Base-by-base conservation (phyloP, 1,140 invertebrate species). In the Sycophaga agraensis region DNA sequence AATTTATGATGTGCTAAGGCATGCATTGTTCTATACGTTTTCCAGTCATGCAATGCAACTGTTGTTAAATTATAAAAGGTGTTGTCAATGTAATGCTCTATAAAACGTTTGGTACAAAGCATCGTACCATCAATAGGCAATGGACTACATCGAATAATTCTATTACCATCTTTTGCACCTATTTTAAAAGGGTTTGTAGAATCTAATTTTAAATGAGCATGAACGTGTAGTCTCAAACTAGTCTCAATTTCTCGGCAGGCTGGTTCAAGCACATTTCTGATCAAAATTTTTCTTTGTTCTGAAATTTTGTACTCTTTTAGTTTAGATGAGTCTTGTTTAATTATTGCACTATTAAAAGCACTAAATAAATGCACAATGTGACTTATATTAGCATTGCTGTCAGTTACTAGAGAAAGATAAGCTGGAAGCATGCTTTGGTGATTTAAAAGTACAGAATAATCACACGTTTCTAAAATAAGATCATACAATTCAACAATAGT, bases 1-100 rank as follows among this genome's bases (percentile, higher is more conserved):
- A 94, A 91, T 74, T 96, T 94, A 49, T 92, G 88, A 68, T 87
- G 83, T 1, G 96, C 97, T 72, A 99, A 85, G 71, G 91, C 89
- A 64, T 95, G 86, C 97, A 99, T 99, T 78, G 96, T 93, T 34
- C 91, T 89, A 40, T 70, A 72, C 0, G 94, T 97, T 77, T 93
- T 92, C 94, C 96, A 99, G 80, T 99, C 95, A 70, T 98, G 96
- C 16, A 98, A 81, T 16, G 97, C 95, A 28, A 99, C 94, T 1
- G 96, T 96, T 0, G 96, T 98, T 68, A 99, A 83, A 80, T 99
- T 98, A 79, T 99, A 99, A 80, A 98, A 99, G 65, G 92, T 97
- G 66, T 89, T 88, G 66, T 96, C 94, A 40, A 99, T 83, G 78
- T 98, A 97, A 73, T 94, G 88, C 77, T 98, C 96, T 14, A 60